Evolutionary conservation across 2,888 invertebrate species (phyloP).

Genomic region (Troides oblongomaculatus): DNA sequence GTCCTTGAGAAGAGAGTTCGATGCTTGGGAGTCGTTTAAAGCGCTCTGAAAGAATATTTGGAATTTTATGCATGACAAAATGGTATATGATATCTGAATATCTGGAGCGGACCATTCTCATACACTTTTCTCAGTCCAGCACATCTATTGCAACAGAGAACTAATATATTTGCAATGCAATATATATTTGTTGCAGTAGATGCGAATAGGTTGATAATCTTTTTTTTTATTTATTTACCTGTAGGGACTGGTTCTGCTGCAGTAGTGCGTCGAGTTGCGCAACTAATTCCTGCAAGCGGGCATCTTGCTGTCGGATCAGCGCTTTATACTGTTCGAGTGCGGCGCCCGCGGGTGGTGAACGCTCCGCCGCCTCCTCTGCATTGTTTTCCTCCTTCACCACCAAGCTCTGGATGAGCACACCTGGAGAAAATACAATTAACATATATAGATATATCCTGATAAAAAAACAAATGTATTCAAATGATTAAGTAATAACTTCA

Average conservation of each 20-base stretch:
- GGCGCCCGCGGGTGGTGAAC: slow-evolving; percentile 43
- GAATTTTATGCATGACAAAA: not conserved
- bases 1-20: slow-evolving; percentile 88
- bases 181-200: no score
- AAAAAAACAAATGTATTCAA: no score
- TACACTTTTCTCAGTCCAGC: no score
- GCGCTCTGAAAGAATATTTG: slow-evolving; percentile 47
- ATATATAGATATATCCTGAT: no score
- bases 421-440: slow-evolving; percentile 38
- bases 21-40: slow-evolving; percentile 84
- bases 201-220: no score
- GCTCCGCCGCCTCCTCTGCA: slow-evolving; percentile 52
- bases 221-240: slow-evolving; percentile 34
- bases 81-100: no score
- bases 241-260: slow-evolving; percentile 46
- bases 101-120: no score
- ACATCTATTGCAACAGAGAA: no score
- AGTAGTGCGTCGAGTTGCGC: slow-evolving; percentile 65
- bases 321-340: slow-evolving; percentile 90
- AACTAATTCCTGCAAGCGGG: slow-evolving; percentile 76
- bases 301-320: slow-evolving; percentile 94
- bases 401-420: slow-evolving; percentile 52
- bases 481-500: no score
- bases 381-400: slow-evolving; percentile 42
- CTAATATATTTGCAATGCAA: no score